Percentiles rank a stretch among this genome's conserved stretches.
Conservation (phyloP, 2,113 vertebrate genomes). For the Phyllostomus discolor region DNA sequence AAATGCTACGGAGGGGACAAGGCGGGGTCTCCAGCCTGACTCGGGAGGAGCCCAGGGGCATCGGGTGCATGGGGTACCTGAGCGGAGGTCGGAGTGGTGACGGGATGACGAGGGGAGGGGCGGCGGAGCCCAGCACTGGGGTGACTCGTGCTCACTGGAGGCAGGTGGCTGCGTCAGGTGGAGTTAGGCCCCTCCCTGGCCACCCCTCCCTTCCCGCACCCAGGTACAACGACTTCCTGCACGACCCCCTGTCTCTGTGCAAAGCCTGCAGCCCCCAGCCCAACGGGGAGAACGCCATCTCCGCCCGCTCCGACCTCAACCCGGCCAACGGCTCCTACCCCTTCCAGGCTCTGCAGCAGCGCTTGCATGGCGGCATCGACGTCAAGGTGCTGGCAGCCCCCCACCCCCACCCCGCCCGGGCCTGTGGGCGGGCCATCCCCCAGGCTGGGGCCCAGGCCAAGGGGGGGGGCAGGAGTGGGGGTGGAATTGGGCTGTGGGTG, state of each 20-base stretch:
- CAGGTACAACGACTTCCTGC: slow-evolving; percentile 93
- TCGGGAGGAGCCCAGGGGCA: background rate
- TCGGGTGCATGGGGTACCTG: background rate
- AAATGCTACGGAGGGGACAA: background rate
- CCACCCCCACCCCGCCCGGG: accelerated
- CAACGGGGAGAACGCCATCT: slow-evolving; percentile 92
- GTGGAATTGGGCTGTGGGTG: background rate
- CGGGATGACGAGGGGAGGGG: background rate
- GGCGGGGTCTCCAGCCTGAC: background rate
- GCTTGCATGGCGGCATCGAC: slow-evolving; percentile 92
- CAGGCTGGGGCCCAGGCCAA: background rate
- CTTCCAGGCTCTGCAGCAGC: slow-evolving; percentile 90
- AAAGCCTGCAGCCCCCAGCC: slow-evolving; percentile 82
- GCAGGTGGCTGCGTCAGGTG: accelerated
- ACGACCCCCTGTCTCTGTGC: slow-evolving; percentile 89
- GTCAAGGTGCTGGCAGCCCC: slow-evolving; percentile 92
- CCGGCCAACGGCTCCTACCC: slow-evolving; percentile 93
- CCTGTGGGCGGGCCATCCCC: background rate
- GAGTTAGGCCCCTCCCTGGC: background rate
- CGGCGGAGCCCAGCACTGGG: background rate
- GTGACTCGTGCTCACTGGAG: accelerated
- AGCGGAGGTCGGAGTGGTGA: background rate
- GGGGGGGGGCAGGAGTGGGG: background rate
- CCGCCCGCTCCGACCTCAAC: slow-evolving; percentile 94
- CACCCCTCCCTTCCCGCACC: accelerated